Evolutionary conservation across 2,113 vertebrate species (phyloP), one percentile per base, ranked within the genome.

Genomic region (Paramisgurnus dabryanus): DNA sequence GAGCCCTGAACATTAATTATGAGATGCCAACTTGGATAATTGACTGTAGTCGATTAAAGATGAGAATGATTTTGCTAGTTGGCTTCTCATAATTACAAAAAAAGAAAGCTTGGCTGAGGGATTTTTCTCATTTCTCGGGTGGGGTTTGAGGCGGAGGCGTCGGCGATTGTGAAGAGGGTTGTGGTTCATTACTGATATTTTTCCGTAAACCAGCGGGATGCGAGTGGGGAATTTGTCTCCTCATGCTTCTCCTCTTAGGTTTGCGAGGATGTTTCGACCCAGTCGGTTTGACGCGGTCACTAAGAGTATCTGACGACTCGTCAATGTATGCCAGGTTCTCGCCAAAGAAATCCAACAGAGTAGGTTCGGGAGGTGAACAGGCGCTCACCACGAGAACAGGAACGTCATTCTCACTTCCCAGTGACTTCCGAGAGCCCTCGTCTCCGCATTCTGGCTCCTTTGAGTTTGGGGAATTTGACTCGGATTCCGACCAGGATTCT

Each of bases 321-420:
- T 97, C 96, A 0, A 96, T 97, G 85, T 95, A 97, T 0, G 95
- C 95, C 85, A 97, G 81, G 79, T 95, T 95, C 88, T 96, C 95
- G 13, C 94, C 94, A 6, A 94, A 91, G 85, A 95, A 96, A 74
- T 96, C 95, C 74, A 96, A 85, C 60, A 82, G 53, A 81, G 83
- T 84, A 47, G 80, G 34, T 45, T 83, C 60, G 82, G 87, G 60
- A 5, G 55, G 40, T 72, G 68, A 4, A 41, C 78, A 57, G 43
- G 73, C 61, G 63, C 10, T 34, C 8, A 70, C 22, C 27, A 79
- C 45, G 7, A 70, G 50, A 39, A 75, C 60, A 15, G 55, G 80
- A 7, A 76, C 15, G 15, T 70, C 77, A 39, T 57, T 57, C 64
- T 17, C 58, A 15, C 73, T 88, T 13, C 77, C 78, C 47, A 82